Percentiles rank a stretch among this genome's conserved stretches.
Conservation (phyloP, 2,113 vertebrate species). For the Periophthalmodon schlosseri region DNA sequence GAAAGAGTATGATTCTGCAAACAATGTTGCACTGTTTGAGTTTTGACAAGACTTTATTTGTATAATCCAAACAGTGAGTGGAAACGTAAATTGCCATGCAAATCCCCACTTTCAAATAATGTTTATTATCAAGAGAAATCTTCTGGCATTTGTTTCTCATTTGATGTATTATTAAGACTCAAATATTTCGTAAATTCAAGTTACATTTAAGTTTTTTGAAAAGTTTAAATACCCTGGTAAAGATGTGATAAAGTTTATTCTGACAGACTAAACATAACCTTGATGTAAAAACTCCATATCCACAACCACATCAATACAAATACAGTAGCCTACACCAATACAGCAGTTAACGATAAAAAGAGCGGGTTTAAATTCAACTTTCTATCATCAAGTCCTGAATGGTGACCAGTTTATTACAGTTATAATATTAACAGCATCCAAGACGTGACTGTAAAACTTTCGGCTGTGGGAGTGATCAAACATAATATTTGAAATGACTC, state of each 20-base stretch:
- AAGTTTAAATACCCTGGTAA: too few relatives aligned
- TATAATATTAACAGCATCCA: neutral
- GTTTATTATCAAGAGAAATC: neutral
- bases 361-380: neutral
- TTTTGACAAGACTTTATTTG: neutral
- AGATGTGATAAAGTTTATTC: neutral
- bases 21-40: too few relatives aligned
- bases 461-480: slow-evolving; percentile 4
- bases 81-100: neutral
- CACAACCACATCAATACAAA: too few relatives aligned
- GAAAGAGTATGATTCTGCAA: too few relatives aligned
- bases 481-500: slow-evolving; percentile 36
- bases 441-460: neutral
- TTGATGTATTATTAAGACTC: neutral
- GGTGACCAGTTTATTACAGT: neutral
- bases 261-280: too few relatives aligned
- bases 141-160: neutral
- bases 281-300: too few relatives aligned
- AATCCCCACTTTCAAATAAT: too few relatives aligned
- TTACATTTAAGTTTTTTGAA: too few relatives aligned
- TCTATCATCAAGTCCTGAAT: neutral
- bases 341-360: neutral
- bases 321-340: too few relatives aligned
- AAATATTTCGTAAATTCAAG: too few relatives aligned
- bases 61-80: neutral